Evolutionary conservation across 2,888 invertebrate genomes (phyloP).

Genomic region (Aethes cnicana): DNA sequence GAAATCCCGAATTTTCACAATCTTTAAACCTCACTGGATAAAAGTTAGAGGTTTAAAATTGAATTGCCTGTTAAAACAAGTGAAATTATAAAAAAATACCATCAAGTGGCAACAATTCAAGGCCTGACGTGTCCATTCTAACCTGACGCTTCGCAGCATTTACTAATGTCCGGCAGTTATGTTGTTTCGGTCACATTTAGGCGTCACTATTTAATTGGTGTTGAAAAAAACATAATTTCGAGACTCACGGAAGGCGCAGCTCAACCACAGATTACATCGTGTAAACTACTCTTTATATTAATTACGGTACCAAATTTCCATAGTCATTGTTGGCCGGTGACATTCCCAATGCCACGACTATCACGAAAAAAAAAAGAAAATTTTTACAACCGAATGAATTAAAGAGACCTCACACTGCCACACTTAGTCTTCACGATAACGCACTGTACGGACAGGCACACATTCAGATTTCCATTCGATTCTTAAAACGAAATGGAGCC

Average conservation of each 20-base stretch:
- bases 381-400: conserved; percentile 43
- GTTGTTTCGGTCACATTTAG: conserved; percentile 64
- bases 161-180: conserved; percentile 45
- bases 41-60: too few species aligned
- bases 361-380: conserved; percentile 41
- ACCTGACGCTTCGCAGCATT: conserved; percentile 44
- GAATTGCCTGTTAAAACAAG: too few species aligned
- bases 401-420: conserved; percentile 68
- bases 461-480: conserved; percentile 13
- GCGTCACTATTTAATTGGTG: conserved; percentile 59
- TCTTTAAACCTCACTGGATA: too few species aligned
- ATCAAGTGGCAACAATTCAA: too few species aligned
- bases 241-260: conserved; percentile 64
- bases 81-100: too few species aligned
- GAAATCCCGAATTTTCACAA: too few species aligned
- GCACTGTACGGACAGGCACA: conserved; percentile 21
- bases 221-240: conserved; percentile 69
- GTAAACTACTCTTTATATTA: conserved; percentile 69
- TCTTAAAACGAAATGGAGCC: conserved; percentile 33
- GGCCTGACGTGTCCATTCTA: conserved; percentile 48
- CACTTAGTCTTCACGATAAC: conserved; percentile 49
- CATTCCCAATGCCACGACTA: conserved; percentile 68
- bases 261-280: conserved; percentile 65
- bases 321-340: conserved; percentile 62
- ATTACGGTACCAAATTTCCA: conserved; percentile 58